A percentile compares a stretch with the other conserved stretches of the same genome.
These are phyloP conservation scores for Calycopis cecrops DNA, from an alignment of 1,140 invertebrate species.

Conservation along the genomic window DNA sequence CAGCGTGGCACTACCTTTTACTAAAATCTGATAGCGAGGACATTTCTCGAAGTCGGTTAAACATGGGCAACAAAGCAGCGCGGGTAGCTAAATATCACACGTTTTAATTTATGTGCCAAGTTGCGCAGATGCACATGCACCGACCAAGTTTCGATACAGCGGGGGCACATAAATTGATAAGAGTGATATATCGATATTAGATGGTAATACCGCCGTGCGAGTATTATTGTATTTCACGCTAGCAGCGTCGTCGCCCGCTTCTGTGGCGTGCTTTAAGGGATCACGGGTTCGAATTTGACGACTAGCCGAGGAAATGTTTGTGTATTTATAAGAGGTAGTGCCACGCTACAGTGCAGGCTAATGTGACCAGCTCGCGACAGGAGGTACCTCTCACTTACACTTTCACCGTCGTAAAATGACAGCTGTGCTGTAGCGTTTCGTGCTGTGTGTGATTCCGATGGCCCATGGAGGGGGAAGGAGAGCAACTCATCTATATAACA, in stretches of 20 bases:
- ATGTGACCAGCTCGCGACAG: too few species aligned
- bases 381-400: too few species aligned
- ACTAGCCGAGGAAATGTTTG: too few species aligned
- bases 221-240: slow-evolving; percentile 10
- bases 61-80: background rate
- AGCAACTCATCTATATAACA: too few species aligned
- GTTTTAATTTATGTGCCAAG: slow-evolving; percentile 60
- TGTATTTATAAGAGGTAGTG: too few species aligned
- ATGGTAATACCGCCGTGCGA: slow-evolving; percentile 24
- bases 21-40: too few species aligned
- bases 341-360: too few species aligned
- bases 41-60: too few species aligned
- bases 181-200: slow-evolving; percentile 41
- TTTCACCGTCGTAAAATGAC: too few species aligned
- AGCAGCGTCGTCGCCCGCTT: background rate
- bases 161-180: slow-evolving; percentile 52
- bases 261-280: slow-evolving; percentile 1
- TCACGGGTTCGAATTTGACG: background rate
- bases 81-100: slow-evolving; percentile 33
- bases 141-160: slow-evolving; percentile 53
- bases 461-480: too few species aligned
- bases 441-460: too few species aligned
- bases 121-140: slow-evolving; percentile 45
- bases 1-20: background rate
- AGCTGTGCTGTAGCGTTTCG: too few species aligned